Conservation (phyloP, 2,113 vertebrate genomes). For the Arvicanthis niloticus region DNA sequence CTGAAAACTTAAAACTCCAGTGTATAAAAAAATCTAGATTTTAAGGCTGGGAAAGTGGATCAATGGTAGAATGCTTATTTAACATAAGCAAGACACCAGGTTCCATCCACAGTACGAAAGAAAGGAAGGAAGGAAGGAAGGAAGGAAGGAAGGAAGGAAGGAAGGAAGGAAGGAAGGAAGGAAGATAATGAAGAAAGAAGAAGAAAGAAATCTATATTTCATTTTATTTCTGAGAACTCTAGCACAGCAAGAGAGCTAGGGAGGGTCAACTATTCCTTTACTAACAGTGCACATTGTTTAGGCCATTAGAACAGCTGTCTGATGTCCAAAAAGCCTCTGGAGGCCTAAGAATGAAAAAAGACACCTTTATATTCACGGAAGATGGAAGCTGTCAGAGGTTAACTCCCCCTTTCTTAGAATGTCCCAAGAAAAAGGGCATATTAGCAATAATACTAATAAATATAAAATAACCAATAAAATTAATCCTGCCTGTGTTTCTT, state of each 20-base stretch:
- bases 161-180: fast-evolving
- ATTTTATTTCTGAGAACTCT: constrained; percentile 20
- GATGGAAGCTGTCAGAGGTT: neutral
- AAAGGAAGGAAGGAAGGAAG: fast-evolving
- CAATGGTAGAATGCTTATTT: neutral
- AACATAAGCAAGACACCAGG: neutral
- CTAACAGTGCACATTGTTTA: constrained; percentile 28
- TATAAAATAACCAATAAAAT: neutral
- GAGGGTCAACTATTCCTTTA: constrained; percentile 33
- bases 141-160: fast-evolving
- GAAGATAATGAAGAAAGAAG: neutral
- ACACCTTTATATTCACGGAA: neutral
- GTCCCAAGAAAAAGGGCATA: constrained; percentile 29
- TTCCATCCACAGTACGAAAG: neutral
- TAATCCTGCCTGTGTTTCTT: constrained; percentile 25
- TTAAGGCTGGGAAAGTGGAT: neutral
- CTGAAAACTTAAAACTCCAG: constrained; percentile 56
- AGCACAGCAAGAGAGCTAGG: constrained; percentile 40
- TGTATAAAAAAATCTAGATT: constrained; percentile 22
- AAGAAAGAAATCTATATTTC: constrained; percentile 18
- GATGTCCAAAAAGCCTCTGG: constrained; percentile 15
- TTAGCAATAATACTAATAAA: neutral
- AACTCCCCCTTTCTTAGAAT: constrained; percentile 33
- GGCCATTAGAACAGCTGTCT: constrained; percentile 29
- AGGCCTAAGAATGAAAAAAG: neutral